Conservation (phyloP, 2,113 vertebrate genomes). For the Chloropsis cyanopogon region DNA sequence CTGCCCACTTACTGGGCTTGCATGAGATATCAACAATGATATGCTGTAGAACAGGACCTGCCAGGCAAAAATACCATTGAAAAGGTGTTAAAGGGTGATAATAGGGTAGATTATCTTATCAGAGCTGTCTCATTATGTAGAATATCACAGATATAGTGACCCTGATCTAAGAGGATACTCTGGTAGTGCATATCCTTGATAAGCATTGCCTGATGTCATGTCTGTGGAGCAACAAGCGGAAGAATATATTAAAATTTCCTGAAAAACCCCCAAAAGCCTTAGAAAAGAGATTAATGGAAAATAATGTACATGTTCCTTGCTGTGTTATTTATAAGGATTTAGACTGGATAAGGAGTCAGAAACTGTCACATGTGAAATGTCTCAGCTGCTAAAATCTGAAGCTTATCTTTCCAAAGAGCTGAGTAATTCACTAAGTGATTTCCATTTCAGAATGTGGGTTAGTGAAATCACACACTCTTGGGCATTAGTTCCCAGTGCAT, state of each 20-base stretch:
- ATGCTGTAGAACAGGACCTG: not conserved
- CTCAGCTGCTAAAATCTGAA: not conserved
- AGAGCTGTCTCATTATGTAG: not conserved
- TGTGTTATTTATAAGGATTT: not conserved
- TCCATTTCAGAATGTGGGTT: not conserved
- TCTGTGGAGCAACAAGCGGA: not conserved
- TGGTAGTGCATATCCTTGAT: not conserved
- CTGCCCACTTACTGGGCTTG: not conserved
- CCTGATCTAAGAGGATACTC: not conserved
- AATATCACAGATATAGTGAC: not conserved
- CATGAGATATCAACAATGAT: not conserved
- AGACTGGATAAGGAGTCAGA: not conserved
- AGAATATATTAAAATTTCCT: not conserved
- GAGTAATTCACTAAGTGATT: not conserved
- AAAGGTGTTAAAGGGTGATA: not conserved
- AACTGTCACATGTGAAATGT: not conserved
- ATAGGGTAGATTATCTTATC: not conserved
- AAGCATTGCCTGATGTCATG: not conserved
- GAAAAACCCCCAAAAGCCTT: not conserved
- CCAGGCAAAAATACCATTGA: not conserved
- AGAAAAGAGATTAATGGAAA: not conserved
- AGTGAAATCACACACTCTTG: not conserved
- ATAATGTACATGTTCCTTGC: not conserved
- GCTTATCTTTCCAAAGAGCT: not conserved
- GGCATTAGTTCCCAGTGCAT: not conserved